A percentile compares a stretch with the other conserved stretches of the same genome.
phyloP scores from a whole-genome alignment of 2,797 vertebrate genomes.

The Syndactyla subalaris region DNA sequence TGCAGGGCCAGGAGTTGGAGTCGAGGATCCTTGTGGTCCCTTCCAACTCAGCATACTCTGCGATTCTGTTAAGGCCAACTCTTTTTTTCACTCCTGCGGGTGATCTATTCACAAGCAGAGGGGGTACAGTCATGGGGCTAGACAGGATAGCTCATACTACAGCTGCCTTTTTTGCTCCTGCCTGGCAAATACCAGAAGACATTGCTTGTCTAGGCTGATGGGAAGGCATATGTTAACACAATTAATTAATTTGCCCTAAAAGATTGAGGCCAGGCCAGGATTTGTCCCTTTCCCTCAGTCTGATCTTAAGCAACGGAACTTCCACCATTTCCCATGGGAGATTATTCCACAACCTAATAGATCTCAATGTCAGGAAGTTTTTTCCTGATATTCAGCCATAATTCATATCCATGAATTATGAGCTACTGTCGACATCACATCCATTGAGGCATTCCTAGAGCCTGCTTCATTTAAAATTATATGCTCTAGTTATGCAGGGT shows the following conservation, averaged over 20 bases:
- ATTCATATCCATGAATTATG: constrained; percentile 72
- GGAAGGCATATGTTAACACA: not conserved
- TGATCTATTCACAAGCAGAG: not conserved
- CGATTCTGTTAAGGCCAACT: not conserved
- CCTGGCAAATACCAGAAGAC: not conserved
- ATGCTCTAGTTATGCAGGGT: constrained; percentile 70
- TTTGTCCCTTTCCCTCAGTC: not conserved
- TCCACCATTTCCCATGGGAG: constrained; percentile 45
- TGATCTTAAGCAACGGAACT: constrained; percentile 44
- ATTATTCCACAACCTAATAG: constrained; percentile 62
- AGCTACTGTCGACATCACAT: constrained; percentile 67
- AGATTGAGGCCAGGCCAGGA: not conserved
- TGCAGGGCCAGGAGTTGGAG: not conserved
- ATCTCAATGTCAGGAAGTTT: constrained; percentile 71
- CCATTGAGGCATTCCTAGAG: constrained; percentile 63
- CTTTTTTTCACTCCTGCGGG: not conserved
- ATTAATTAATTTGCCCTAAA: constrained; percentile 11
- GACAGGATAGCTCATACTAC: not conserved
- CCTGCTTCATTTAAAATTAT: constrained; percentile 71
- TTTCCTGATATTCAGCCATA: constrained; percentile 68
- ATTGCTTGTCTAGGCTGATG: not conserved
- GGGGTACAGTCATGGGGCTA: not conserved
- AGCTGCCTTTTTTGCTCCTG: not conserved
- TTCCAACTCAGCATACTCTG: not conserved
- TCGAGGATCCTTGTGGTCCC: not conserved